A percentile compares a stretch with the other conserved stretches of the same genome.
phyloP scores from a whole-genome alignment of 2,888 invertebrate genomes.

The Cistogaster globosa region DNA sequence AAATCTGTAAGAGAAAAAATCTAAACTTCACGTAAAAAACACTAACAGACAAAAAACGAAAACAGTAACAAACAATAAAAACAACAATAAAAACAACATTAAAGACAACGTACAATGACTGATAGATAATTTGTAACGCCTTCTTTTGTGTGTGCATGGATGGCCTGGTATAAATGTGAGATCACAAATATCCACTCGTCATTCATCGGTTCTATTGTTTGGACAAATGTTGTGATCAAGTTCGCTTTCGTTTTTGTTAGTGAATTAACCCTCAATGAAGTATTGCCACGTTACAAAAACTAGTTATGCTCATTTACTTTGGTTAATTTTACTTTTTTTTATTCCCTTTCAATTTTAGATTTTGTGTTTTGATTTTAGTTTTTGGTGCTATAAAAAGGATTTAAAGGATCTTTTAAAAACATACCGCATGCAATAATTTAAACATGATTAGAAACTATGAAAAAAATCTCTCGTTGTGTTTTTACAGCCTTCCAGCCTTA shows the following conservation, averaged over 20 bases:
- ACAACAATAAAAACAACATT: conserved; percentile 34
- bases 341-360: conserved; percentile 39
- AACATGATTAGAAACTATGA: conserved; percentile 80
- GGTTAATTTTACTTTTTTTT: conserved; percentile 72
- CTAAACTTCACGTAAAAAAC: conserved; percentile 55
- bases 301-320: conserved; percentile 78
- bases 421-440: conserved; percentile 80
- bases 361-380: conserved; percentile 70
- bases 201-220: conserved; percentile 18
- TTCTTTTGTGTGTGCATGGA: conserved; percentile 74
- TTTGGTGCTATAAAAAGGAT: conserved; percentile 53
- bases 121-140: conserved; percentile 80
- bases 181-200: neutral
- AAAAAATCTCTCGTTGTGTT: conserved; percentile 77
- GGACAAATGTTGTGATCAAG: conserved; percentile 60
- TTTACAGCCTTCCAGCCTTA: conserved; percentile 81
- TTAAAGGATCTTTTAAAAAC: conserved; percentile 71
- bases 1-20: conserved; percentile 72
- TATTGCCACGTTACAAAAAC: conserved; percentile 69
- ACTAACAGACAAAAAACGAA: neutral
- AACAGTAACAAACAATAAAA: conserved; percentile 11
- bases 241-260: conserved; percentile 47
- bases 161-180: conserved; percentile 18
- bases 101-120: conserved; percentile 74
- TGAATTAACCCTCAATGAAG: conserved; percentile 66